Percentiles rank a stretch among this genome's conserved stretches.
phyloP scores from a whole-genome alignment of 2,113 vertebrate species.

The Dasypus novemcinctus region DNA sequence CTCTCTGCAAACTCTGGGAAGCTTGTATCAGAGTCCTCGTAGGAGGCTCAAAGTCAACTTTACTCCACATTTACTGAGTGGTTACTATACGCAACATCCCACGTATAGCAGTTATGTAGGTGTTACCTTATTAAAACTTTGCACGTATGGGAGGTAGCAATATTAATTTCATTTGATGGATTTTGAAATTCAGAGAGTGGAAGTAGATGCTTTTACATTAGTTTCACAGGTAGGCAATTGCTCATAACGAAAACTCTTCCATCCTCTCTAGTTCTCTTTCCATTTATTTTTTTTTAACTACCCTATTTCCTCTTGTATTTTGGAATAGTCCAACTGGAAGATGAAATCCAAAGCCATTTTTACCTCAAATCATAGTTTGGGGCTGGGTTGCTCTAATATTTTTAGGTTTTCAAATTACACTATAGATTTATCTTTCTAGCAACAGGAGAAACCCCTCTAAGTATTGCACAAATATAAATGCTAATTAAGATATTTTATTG shows the following conservation, averaged over 20 bases:
- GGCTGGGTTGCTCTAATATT: not conserved
- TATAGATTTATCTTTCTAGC: not conserved
- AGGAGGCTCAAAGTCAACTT: not conserved
- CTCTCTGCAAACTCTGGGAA: not conserved
- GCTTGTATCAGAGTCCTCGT: not conserved
- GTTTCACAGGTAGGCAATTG: constrained; percentile 25
- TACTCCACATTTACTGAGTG: not conserved
- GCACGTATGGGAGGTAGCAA: not conserved
- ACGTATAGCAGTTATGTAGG: not conserved
- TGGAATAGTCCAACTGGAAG: constrained; percentile 23
- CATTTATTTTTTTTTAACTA: not conserved
- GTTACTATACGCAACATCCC: not conserved
- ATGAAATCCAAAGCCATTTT: constrained; percentile 41
- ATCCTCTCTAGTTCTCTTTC: not conserved
- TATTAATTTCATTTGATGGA: not conserved
- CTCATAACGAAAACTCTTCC: constrained; percentile 19
- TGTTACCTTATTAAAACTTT: not conserved
- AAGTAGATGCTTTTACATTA: constrained; percentile 26
- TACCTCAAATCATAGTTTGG: constrained; percentile 37
- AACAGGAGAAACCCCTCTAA: not conserved
- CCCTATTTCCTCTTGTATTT: not conserved
- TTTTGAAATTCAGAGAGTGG: not conserved
- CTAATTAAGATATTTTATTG: not conserved
- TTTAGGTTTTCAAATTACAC: constrained; percentile 21
- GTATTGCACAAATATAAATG: constrained; percentile 32